Percentiles rank a stretch among this genome's conserved stretches.
Evolutionary conservation across 2,113 vertebrate genomes (phyloP).

Genomic region (Ancistrus triradiatus): DNA sequence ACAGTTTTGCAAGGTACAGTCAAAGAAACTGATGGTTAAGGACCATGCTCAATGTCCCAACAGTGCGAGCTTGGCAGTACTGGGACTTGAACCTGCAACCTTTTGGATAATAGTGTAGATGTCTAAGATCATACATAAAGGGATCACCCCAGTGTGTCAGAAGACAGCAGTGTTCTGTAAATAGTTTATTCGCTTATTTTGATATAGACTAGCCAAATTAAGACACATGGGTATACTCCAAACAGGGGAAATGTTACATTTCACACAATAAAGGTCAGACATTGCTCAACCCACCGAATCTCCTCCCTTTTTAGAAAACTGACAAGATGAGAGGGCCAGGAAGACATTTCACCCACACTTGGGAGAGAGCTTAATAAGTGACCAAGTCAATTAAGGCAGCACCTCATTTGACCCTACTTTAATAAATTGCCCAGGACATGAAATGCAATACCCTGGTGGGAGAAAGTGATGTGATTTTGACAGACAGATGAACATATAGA

Average conservation of each 20-base stretch:
- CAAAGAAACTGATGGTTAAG: too few relatives aligned
- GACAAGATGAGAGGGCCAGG: conserved; percentile 50
- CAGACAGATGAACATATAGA: conserved; percentile 52
- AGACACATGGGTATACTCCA: too few relatives aligned
- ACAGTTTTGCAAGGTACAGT: too few relatives aligned
- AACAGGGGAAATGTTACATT: conserved; percentile 42
- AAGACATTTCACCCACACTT: conserved; percentile 42
- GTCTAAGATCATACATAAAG: too few relatives aligned
- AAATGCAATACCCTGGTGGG: conserved; percentile 54
- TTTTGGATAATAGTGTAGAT: too few relatives aligned
- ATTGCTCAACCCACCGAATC: conserved; percentile 28
- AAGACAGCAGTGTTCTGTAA: too few relatives aligned
- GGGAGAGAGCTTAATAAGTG: conserved; percentile 60
- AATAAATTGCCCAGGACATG: conserved; percentile 61
- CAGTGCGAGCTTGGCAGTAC: too few relatives aligned
- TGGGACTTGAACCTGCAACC: too few relatives aligned
- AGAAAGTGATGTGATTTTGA: conserved; percentile 47
- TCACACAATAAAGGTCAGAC: conserved; percentile 53
- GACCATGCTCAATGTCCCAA: too few relatives aligned
- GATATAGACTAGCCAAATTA: too few relatives aligned
- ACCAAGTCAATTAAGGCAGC: conserved; percentile 59
- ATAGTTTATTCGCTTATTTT: too few relatives aligned
- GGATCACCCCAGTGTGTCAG: too few relatives aligned
- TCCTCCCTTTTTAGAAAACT: conserved; percentile 38
- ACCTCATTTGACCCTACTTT: conserved; percentile 56